Evolutionary conservation across 1,140 invertebrate species (phyloP).

Genomic region (Lasaia peninsularis): DNA sequence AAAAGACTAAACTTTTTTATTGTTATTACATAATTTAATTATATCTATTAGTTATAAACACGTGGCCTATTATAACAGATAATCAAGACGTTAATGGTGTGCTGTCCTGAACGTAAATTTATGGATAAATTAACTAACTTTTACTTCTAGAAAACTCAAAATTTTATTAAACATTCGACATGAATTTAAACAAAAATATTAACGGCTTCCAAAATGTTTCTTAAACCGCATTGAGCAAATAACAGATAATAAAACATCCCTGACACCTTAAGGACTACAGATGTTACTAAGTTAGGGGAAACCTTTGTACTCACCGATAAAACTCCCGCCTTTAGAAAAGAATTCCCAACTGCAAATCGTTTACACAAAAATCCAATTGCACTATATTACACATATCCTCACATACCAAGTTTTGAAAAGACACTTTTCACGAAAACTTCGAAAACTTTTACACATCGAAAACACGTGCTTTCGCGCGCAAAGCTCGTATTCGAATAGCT

Average conservation of each 20-base stretch:
- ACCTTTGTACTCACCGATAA: slow-evolving; percentile 46
- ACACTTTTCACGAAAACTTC: slow-evolving; percentile 29
- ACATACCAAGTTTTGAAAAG: slow-evolving; percentile 26
- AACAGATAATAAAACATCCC: slow-evolving; percentile 10
- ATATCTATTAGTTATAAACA: too few species aligned
- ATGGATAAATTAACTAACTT: too few species aligned
- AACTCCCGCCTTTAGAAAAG: slow-evolving; percentile 38
- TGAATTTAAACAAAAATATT: background rate
- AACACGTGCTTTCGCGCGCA: slow-evolving; percentile 67
- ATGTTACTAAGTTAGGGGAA: slow-evolving; percentile 21
- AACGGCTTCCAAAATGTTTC: background rate
- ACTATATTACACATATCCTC: slow-evolving; percentile 43
- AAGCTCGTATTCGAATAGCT: slow-evolving; percentile 68
- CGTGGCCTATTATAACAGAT: too few species aligned
- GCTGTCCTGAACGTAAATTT: too few species aligned
- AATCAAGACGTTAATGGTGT: too few species aligned
- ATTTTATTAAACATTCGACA: too few species aligned
- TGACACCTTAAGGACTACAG: slow-evolving; percentile 5
- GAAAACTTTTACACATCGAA: slow-evolving; percentile 36
- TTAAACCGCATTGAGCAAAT: slow-evolving; percentile 10
- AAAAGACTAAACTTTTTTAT: too few species aligned
- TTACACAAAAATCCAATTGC: slow-evolving; percentile 48
- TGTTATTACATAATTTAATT: too few species aligned
- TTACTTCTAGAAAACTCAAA: too few species aligned
- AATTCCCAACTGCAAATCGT: slow-evolving; percentile 53